Conservation (phyloP, 2,797 vertebrate genomes). For the Leptoclinus maculatus region DNA sequence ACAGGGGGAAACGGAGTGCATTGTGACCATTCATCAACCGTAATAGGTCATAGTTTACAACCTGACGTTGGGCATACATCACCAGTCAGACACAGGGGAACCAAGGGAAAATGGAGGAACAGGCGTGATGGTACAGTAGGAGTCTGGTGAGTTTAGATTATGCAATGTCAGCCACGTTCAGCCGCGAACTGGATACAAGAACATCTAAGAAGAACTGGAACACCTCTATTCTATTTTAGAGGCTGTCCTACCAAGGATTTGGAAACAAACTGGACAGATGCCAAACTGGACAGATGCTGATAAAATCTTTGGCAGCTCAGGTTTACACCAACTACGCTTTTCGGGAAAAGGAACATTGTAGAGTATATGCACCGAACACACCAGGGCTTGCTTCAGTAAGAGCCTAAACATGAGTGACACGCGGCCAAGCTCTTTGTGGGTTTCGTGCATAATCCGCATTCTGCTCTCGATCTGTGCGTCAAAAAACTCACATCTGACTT, state of each 20-base stretch:
- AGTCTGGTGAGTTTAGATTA: slow-evolving; percentile 59
- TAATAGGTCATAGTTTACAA: slow-evolving; percentile 79
- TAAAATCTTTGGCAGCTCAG: not conserved
- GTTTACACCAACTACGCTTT: not conserved
- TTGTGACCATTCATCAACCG: slow-evolving; percentile 73
- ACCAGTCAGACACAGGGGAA: slow-evolving; percentile 47
- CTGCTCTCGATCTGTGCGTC: not conserved
- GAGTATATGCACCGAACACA: not conserved
- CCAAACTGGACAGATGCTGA: not conserved
- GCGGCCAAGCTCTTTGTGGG: slow-evolving; percentile 8
- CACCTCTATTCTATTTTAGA: slow-evolving; percentile 2
- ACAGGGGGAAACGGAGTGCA: slow-evolving; percentile 50
- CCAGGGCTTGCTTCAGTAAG: slow-evolving; percentile 9
- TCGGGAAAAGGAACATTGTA: not conserved
- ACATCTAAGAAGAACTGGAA: not conserved
- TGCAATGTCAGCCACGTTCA: slow-evolving; percentile 42
- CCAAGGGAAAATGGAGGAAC: slow-evolving; percentile 30
- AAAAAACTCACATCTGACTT: not conserved
- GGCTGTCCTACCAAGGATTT: not conserved
- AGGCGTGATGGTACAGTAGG: slow-evolving; percentile 22
- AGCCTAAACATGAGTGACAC: slow-evolving; percentile 31
- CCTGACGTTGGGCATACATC: slow-evolving; percentile 68
- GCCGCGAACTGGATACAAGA: slow-evolving; percentile 16
- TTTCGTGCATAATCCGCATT: slow-evolving; percentile 2
- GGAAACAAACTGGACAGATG: slow-evolving; percentile 7